Evolutionary conservation across 1,140 invertebrate genomes (phyloP), one percentile per base, ranked within the genome.

Genomic region (Drosophila navojoa): DNA sequence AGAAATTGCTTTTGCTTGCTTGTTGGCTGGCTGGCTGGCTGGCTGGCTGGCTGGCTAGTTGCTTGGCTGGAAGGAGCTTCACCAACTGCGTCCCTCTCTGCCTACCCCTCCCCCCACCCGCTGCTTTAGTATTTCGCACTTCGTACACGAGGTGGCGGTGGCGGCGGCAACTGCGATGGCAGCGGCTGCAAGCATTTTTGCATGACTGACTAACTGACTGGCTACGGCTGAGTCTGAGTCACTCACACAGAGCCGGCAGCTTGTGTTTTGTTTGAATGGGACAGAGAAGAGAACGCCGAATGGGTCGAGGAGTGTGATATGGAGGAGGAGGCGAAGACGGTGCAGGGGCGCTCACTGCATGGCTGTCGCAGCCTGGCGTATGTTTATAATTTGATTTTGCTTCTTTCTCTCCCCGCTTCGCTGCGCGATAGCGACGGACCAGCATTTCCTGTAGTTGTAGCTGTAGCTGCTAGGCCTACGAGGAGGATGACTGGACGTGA

Each of bases 321-420:
- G 9, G 32, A 9, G 32, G 9, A 35, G n/a, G 40, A 63, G 5
- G 40, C 58, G 5, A 45, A 42, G 45, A n/a, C n/a, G 45, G 16
- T 5, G n/a, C 19, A n/a, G 11, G 11, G 40, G 44, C 49, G 66
- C 57, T 54, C 60, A 54, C 50, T 70, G 73, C 67, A 63, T 73
- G 55, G n/a, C 77, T 76, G 78, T 80, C 80, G 66, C 63, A 79
- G 82, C 68, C 82, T 87, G 82, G 82, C 82, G 82, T 86, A 67
- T 75, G 82, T 87, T 87, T 87, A 89, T 87, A 87, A 87, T 87
- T 87, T 87, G 82, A 87, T 87, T 87, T 87, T 74, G 82, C 82
- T 87, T 81, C 82, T 86, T 81, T 81, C 79, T 79, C 79, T 74
- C 84, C 64, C 44, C 55, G 60, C 78, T 79, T 67, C 63, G 68